Conservation (phyloP, 2,888 invertebrate genomes). For the Metacarcinus magister region DNA sequence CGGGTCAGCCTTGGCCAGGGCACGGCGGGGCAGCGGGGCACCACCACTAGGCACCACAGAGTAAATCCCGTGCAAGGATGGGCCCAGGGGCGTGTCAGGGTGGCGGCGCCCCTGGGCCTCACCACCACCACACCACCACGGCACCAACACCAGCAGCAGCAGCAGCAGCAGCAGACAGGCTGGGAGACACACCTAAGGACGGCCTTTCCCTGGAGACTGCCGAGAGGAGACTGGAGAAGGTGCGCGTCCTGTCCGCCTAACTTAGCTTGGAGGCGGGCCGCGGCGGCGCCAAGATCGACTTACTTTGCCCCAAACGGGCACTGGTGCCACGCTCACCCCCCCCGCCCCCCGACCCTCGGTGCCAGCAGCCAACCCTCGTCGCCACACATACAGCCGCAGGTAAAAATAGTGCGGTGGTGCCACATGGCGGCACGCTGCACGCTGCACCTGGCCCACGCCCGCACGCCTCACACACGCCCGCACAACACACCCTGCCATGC, state of each 20-base stretch:
- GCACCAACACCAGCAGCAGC: constrained; percentile 26
- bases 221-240: constrained; percentile 81
- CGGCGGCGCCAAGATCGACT: constrained; percentile 81
- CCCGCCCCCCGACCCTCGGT: not conserved
- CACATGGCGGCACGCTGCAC: constrained; percentile 15
- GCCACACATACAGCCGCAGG: constrained; percentile 59
- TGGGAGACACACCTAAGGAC: constrained; percentile 63
- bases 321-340: constrained; percentile 71
- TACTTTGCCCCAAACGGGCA: constrained; percentile 82
- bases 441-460: not conserved
- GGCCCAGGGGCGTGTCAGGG: not conserved
- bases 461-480: not conserved
- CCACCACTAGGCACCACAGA: not conserved
- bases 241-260: constrained; percentile 69
- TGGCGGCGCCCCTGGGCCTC: not conserved
- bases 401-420: constrained; percentile 62
- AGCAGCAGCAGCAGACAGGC: not conserved
- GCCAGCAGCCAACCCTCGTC: constrained; percentile 35
- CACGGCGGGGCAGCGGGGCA: not conserved
- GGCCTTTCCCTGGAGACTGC: constrained; percentile 80
- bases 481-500: not conserved
- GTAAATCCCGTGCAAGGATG: not conserved
- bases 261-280: constrained; percentile 77
- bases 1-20: not conserved
- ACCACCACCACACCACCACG: not conserved